Percentiles rank a stretch among this genome's conserved stretches.
Conservation (phyloP, 2,888 invertebrate species). For the Coleophora flavipennella region DNA sequence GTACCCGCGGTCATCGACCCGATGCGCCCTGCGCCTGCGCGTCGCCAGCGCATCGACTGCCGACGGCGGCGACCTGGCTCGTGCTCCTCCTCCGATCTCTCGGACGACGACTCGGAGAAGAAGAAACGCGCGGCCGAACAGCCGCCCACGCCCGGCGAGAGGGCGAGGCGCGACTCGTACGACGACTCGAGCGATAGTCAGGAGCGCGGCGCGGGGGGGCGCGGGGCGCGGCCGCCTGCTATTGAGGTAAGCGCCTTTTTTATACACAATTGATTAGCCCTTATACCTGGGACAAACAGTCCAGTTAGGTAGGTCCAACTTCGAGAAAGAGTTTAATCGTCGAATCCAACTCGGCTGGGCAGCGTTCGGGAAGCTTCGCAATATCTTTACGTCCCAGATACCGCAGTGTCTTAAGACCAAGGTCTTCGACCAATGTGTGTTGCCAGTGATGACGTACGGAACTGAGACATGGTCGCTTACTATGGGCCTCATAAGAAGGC, state of each 20-base stretch:
- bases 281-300: too few relatives aligned
- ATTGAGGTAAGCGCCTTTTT: slow-evolving; percentile 5
- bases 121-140: slow-evolving; percentile 84
- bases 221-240: slow-evolving; percentile 32
- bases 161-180: slow-evolving; percentile 83
- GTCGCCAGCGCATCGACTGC: slow-evolving; percentile 48
- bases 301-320: too few relatives aligned
- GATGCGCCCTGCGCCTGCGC: slow-evolving; percentile 45
- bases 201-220: slow-evolving; percentile 76
- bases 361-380: too few relatives aligned
- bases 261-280: too few relatives aligned
- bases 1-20: slow-evolving; percentile 30
- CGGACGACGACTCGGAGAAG: slow-evolving; percentile 90
- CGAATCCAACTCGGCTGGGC: too few relatives aligned
- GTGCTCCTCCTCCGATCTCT: slow-evolving; percentile 95
- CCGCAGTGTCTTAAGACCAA: too few relatives aligned
- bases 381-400: too few relatives aligned
- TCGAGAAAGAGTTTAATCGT: too few relatives aligned
- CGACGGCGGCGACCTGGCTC: slow-evolving; percentile 76
- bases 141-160: slow-evolving; percentile 71
- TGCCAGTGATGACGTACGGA: too few relatives aligned
- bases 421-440: too few relatives aligned
- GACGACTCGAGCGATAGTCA: slow-evolving; percentile 91
- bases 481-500: too few relatives aligned
- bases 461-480: too few relatives aligned